These are phyloP conservation scores for Hemaris fuciformis DNA, from an alignment of 2,888 invertebrate species.

Conservation along the genomic window DNA sequence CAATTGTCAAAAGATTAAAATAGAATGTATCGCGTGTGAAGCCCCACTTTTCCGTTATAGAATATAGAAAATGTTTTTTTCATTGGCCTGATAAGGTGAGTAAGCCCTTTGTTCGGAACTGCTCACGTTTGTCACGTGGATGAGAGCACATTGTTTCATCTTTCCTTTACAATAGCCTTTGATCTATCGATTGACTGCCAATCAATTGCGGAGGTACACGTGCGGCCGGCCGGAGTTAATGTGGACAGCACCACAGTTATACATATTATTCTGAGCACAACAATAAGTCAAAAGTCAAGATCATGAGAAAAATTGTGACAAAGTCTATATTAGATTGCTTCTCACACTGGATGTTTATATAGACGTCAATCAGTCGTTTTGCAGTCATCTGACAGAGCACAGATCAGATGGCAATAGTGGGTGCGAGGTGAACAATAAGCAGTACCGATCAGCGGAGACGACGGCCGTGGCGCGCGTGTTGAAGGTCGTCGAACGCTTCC, in stretches of 20 bases:
- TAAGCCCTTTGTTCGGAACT: constrained; percentile 58
- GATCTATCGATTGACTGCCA: constrained; percentile 62
- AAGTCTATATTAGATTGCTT: not conserved
- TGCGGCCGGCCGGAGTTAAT: constrained; percentile 27
- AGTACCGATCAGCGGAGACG: constrained; percentile 47
- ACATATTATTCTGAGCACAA: not conserved
- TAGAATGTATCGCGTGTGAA: constrained; percentile 75
- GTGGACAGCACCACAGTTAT: not conserved
- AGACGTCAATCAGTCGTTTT: not conserved
- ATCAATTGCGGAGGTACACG: constrained; percentile 54
- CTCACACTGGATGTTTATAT: not conserved
- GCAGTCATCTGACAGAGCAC: not conserved
- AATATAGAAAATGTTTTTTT: constrained; percentile 69
- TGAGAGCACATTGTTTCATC: constrained; percentile 52
- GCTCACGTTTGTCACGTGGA: constrained; percentile 68
- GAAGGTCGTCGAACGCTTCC: constrained; percentile 75
- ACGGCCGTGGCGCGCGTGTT: constrained; percentile 69
- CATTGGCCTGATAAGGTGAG: constrained; percentile 36
- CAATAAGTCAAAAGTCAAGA: not conserved
- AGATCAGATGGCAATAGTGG: constrained; percentile 32
- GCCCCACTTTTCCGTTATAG: constrained; percentile 64
- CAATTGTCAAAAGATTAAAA: constrained; percentile 77
- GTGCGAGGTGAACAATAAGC: constrained; percentile 56
- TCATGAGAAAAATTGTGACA: not conserved
- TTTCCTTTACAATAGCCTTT: constrained; percentile 54